Evolutionary conservation across 2,888 invertebrate species (phyloP).

Genomic region (Arctia plantaginis): DNA sequence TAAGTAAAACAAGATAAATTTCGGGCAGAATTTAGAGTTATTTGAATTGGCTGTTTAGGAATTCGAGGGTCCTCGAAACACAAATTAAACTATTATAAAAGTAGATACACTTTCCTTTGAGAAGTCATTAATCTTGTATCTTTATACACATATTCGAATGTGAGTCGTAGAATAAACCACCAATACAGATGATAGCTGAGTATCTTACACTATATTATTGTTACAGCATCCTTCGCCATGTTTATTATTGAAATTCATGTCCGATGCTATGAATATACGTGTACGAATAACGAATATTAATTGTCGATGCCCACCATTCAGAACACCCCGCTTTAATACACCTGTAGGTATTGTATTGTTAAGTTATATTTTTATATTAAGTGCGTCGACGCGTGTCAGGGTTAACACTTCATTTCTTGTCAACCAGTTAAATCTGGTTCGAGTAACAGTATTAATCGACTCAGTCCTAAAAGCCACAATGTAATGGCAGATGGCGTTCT

Average conservation of each 20-base stretch:
- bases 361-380: neutral
- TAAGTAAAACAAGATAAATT: neutral
- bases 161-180: neutral
- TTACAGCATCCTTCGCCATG: slow-evolving; percentile 11
- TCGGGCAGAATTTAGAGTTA: neutral
- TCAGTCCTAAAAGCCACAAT: neutral
- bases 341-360: neutral
- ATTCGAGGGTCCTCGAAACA: too few relatives aligned
- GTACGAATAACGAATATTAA: slow-evolving; percentile 38
- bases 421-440: neutral
- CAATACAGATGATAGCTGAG: neutral
- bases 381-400: neutral
- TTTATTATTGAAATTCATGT: slow-evolving; percentile 29
- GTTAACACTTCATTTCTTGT: neutral
- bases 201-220: slow-evolving; percentile 1
- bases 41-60: neutral
- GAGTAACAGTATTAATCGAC: neutral
- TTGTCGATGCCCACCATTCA: slow-evolving; percentile 26
- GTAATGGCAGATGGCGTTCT: too few relatives aligned
- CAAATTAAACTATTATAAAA: neutral
- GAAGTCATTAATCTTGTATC: neutral
- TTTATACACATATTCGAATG: neutral
- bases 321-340: slow-evolving; percentile 12
- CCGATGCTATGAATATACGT: slow-evolving; percentile 41
- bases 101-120: neutral